Evolutionary conservation across 2,888 invertebrate species (phyloP).

Genomic region (Zaprionus bogoriensis): DNA sequence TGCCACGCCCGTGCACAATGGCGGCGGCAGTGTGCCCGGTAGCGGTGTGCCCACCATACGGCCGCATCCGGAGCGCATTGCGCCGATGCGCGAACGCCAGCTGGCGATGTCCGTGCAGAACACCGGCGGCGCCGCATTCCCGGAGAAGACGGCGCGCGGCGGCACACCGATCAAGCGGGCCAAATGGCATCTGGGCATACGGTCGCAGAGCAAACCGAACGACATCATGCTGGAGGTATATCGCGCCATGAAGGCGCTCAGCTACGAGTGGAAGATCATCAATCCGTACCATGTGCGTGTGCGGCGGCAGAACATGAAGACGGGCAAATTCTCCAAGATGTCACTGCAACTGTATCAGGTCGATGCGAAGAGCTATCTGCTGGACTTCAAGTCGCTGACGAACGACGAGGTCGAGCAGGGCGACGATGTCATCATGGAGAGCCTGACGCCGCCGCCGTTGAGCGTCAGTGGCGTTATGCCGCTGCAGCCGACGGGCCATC

Average conservation of each 20-base stretch:
- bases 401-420: slow-evolving; percentile 87
- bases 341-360: slow-evolving; percentile 99
- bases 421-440: slow-evolving; percentile 83
- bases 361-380: slow-evolving; percentile 97
- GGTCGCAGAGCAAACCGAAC: slow-evolving; percentile 99
- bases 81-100: slow-evolving; percentile 86
- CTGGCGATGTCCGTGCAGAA: slow-evolving; percentile 82
- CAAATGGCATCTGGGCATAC: slow-evolving; percentile 99
- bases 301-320: slow-evolving; percentile 92
- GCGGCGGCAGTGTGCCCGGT: slow-evolving; percentile 15
- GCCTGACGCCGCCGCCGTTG: slow-evolving; percentile 81
- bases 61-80: slow-evolving; percentile 97
- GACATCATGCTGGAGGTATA: slow-evolving; percentile 99
- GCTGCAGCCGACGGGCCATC: slow-evolving; percentile 88
- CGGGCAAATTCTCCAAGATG: slow-evolving; percentile 96
- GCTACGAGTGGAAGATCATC: slow-evolving; percentile 99
- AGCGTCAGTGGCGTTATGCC: slow-evolving; percentile 77
- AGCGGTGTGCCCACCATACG: slow-evolving; percentile 81
- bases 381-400: slow-evolving; percentile 98
- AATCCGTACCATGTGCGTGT: slow-evolving; percentile 98
- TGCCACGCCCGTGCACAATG: slow-evolving; percentile 68
- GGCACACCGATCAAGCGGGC: slow-evolving; percentile 95
- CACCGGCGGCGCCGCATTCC: slow-evolving; percentile 77
- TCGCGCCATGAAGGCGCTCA: slow-evolving; percentile 98
- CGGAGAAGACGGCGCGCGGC: slow-evolving; percentile 84